These are phyloP conservation scores for Pocillopora meandrina DNA, from an alignment of 92 coral and sea anemone genomes.

Conservation along the genomic window DNA sequence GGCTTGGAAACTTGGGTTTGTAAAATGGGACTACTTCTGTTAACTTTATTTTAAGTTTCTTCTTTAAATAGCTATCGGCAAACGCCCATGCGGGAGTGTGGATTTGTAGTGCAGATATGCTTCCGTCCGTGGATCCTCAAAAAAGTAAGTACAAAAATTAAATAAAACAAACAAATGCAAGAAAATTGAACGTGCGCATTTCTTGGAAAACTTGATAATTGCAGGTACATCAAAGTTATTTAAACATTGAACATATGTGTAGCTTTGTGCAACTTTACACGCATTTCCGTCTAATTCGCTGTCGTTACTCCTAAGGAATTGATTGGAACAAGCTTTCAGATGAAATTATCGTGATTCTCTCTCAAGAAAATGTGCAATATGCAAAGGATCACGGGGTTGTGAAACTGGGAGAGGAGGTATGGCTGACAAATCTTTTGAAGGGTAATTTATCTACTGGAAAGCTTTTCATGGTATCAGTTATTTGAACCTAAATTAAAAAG, in stretches of 20 bases:
- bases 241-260: too few relatives aligned
- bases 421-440: not conserved
- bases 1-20: too few relatives aligned
- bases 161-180: not conserved
- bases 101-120: constrained; percentile 92
- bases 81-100: constrained; percentile 84
- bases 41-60: too few relatives aligned
- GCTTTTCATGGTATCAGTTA: not conserved
- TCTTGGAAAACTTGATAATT: too few relatives aligned
- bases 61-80: constrained; percentile 47
- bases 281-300: not conserved
- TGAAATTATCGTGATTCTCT: constrained; percentile 67
- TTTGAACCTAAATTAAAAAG: not conserved
- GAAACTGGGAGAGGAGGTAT: constrained; percentile 70
- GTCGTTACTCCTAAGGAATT: constrained; percentile 41
- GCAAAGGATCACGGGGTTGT: constrained; percentile 78
- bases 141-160: constrained; percentile 44
- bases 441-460: not conserved
- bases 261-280: too few relatives aligned
- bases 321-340: constrained; percentile 64
- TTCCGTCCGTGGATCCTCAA: constrained; percentile 65
- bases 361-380: constrained; percentile 58
- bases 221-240: too few relatives aligned
- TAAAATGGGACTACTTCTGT: too few relatives aligned
- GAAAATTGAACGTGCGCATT: too few relatives aligned